Base-by-base conservation (phyloP, 2,888 invertebrate species). In the Drosophila maculinotata region DNA sequence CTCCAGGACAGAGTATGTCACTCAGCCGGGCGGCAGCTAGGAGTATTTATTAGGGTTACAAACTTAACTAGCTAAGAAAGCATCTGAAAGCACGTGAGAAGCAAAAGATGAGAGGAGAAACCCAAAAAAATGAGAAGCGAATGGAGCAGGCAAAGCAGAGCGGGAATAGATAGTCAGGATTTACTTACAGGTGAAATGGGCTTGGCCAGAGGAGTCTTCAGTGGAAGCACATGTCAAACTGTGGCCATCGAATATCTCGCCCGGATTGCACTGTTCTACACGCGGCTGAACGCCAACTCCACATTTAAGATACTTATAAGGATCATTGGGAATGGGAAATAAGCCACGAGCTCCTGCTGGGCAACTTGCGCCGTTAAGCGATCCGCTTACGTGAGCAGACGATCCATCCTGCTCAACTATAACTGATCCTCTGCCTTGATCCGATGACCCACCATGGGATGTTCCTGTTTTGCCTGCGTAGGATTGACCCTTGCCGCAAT, bases 181-280 rank as follows among this genome's bases (percentile, higher is more conserved):
- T 5, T 45, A 88, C 88, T 83, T 83, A 87, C 83, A 64, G 44
- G 68, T 53, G 25, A 45, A 12, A 14, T 42, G 56, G 7, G 1
- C 26, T n/a, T 41, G 45, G n/a, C 6, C 25, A 12, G 36, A 6
- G 15, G 25, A 9, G 10, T 20, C 25, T 92, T 36, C 44, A 33
- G 8, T 30, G 2, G 48, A 12, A 88, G 94, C 94, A 84, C 95
- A 95, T 36, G 92, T 90, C 44, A 90, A 90, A 8, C 91, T 78
- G 0, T 75, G 72, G 1, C 93, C 92, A 89, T 94, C 94, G 74
- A 94, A 95, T 5, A 93, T 91, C 1, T 94, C 94, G 14, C 94
- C 94, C 9, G 93, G 92, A 1, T 92, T 93, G 84, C 95, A 95
- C 48, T 92, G 91, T 91, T 93, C 93, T 5, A 93, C 88, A 62